Evolutionary conservation across 2,888 invertebrate species (phyloP).

Genomic region (Notocelia uddmanniana): DNA sequence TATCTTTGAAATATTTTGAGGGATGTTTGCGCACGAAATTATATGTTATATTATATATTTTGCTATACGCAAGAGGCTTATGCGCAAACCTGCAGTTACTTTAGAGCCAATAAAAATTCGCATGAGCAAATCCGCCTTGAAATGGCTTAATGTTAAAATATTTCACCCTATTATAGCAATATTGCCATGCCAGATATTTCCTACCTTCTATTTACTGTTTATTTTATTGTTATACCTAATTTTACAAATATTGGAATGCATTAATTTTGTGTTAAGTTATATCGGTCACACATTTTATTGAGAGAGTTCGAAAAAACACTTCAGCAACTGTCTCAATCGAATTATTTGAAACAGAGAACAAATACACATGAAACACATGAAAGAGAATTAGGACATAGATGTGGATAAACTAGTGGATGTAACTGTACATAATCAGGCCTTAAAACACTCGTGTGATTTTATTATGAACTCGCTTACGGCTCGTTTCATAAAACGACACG

Average conservation of each 20-base stretch:
- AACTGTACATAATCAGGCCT: too few species aligned
- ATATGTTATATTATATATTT: background rate
- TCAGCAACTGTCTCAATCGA: too few species aligned
- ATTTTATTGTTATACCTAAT: constrained; percentile 28
- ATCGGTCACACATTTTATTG: constrained; percentile 7
- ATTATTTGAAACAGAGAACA: too few species aligned
- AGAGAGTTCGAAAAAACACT: too few species aligned
- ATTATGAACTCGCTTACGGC: too few species aligned
- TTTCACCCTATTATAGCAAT: constrained; percentile 19
- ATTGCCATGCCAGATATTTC: constrained; percentile 18
- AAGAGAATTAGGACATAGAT: too few species aligned
- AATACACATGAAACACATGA: too few species aligned
- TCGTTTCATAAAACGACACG: too few species aligned
- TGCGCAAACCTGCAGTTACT: background rate
- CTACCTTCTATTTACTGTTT: constrained; percentile 17
- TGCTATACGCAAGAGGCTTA: constrained; percentile 16
- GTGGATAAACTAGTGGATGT: too few species aligned
- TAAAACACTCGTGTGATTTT: too few species aligned
- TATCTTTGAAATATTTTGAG: background rate
- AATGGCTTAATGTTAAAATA: constrained; percentile 34
- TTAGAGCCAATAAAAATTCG: constrained; percentile 5
- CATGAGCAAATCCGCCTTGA: constrained; percentile 40
- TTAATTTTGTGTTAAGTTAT: constrained; percentile 41
- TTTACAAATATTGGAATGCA: constrained; percentile 22
- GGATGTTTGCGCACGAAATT: background rate